Evolutionary conservation across 2,888 invertebrate genomes (phyloP).

Genomic region (Caenorhabditis sp.): DNA sequence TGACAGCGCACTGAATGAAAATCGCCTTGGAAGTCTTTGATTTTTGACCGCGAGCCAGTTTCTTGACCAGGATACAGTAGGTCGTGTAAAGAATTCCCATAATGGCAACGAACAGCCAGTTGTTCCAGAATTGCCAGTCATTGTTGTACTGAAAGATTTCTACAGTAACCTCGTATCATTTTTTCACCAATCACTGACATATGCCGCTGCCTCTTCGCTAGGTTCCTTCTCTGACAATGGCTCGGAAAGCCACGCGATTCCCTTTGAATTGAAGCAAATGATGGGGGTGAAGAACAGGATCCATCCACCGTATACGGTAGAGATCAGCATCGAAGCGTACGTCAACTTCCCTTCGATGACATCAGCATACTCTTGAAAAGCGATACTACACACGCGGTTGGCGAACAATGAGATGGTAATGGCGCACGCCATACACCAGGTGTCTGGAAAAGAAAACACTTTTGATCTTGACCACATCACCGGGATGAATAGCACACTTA

Average conservation of each 20-base stretch:
- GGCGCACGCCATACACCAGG: slow-evolving; percentile 56
- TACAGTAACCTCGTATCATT: not conserved
- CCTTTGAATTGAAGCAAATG: slow-evolving; percentile 44
- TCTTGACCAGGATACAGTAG: slow-evolving; percentile 41
- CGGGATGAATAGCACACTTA: slow-evolving; percentile 19
- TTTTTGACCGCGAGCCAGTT: slow-evolving; percentile 47
- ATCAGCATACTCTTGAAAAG: slow-evolving; percentile 43
- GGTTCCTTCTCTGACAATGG: slow-evolving; percentile 24
- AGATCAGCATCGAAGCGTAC: slow-evolving; percentile 11
- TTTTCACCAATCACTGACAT: slow-evolving; percentile 10
- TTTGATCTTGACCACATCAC: not conserved
- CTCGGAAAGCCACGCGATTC: slow-evolving; percentile 41
- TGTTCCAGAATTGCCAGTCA: slow-evolving; percentile 48
- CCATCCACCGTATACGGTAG: slow-evolving; percentile 20
- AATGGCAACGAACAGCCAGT: slow-evolving; percentile 39
- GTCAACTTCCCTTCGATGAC: slow-evolving; percentile 42
- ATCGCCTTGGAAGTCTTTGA: slow-evolving; percentile 46
- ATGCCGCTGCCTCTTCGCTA: slow-evolving; percentile 20
- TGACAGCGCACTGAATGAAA: slow-evolving; percentile 46
- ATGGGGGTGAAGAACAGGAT: slow-evolving; percentile 39
- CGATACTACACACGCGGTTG: slow-evolving; percentile 47
- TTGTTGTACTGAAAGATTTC: slow-evolving; percentile 50
- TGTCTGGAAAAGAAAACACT: slow-evolving; percentile 33
- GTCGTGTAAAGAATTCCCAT: slow-evolving; percentile 40
- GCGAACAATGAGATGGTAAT: slow-evolving; percentile 54